Conservation (phyloP, 2,113 vertebrate species). For the Emydura subglobosa region DNA sequence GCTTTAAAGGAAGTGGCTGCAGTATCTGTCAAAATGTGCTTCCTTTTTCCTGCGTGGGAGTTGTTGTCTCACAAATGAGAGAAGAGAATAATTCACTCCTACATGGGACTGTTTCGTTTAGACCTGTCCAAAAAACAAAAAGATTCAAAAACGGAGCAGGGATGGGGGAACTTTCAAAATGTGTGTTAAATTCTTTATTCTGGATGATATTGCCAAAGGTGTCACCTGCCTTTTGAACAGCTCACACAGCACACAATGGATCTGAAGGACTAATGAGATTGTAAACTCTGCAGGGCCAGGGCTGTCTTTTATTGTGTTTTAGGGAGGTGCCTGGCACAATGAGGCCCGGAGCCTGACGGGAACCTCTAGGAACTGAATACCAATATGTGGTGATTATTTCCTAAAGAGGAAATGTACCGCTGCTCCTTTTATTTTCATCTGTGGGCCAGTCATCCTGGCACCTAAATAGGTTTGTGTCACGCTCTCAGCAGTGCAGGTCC, state of each 20-base stretch:
- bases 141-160: background rate
- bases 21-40: slow-evolving; percentile 76
- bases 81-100: slow-evolving; percentile 28
- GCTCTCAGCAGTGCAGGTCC: too few species aligned
- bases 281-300: background rate
- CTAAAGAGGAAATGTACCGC: background rate
- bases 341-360: background rate
- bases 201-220: background rate
- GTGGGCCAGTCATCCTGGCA: background rate
- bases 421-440: background rate
- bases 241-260: background rate
- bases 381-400: accelerated
- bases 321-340: accelerated
- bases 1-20: slow-evolving; percentile 80
- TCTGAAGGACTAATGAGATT: background rate
- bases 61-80: slow-evolving; percentile 66
- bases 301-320: background rate
- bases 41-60: slow-evolving; percentile 85
- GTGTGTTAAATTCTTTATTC: background rate
- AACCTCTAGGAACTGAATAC: background rate
- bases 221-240: background rate
- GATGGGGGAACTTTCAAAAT: background rate
- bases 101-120: background rate
- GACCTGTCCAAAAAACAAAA: background rate
- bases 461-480: background rate